A percentile compares a stretch with the other conserved stretches of the same genome.
Evolutionary conservation across 2,888 invertebrate genomes (phyloP).

Genomic region (Oegoconia quadripuncta): DNA sequence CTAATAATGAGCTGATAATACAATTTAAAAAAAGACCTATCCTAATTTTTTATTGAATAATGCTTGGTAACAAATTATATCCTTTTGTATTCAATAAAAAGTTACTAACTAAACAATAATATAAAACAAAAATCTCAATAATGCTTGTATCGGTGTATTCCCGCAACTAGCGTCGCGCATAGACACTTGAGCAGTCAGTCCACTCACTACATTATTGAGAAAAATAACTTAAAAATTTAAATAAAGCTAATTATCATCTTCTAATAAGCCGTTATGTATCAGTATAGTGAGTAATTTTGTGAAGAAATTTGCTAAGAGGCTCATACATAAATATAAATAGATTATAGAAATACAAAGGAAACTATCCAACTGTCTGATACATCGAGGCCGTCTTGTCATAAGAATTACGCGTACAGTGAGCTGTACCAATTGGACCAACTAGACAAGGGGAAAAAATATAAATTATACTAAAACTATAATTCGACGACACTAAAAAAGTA

Average conservation of each 20-base stretch:
- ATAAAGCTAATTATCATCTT: constrained; percentile 68
- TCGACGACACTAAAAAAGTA: constrained; percentile 61
- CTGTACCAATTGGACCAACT: constrained; percentile 22
- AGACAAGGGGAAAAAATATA: constrained; percentile 48
- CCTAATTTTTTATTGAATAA: constrained; percentile 75
- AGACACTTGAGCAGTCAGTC: constrained; percentile 8
- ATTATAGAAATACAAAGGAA: constrained; percentile 27
- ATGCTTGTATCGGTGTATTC: constrained; percentile 30
- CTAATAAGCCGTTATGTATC: constrained; percentile 62
- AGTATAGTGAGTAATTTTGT: constrained; percentile 47
- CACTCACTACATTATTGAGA: constrained; percentile 49
- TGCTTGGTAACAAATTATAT: constrained; percentile 77
- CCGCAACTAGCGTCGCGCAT: neutral
- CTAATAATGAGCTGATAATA: constrained; percentile 78
- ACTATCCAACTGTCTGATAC: constrained; percentile 52
- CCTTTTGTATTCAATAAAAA: constrained; percentile 75
- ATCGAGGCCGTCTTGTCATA: constrained; percentile 39
- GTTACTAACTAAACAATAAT: constrained; percentile 64
- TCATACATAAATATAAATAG: constrained; percentile 33
- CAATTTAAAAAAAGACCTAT: constrained; percentile 74
- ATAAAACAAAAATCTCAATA: constrained; percentile 65
- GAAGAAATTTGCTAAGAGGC: constrained; percentile 36
- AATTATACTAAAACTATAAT: constrained; percentile 68
- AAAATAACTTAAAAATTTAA: constrained; percentile 69
- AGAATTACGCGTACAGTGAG: constrained; percentile 21